These are phyloP conservation scores for Diorhabda carinulata DNA, from an alignment of 1,140 invertebrate species.

Conservation along the genomic window DNA sequence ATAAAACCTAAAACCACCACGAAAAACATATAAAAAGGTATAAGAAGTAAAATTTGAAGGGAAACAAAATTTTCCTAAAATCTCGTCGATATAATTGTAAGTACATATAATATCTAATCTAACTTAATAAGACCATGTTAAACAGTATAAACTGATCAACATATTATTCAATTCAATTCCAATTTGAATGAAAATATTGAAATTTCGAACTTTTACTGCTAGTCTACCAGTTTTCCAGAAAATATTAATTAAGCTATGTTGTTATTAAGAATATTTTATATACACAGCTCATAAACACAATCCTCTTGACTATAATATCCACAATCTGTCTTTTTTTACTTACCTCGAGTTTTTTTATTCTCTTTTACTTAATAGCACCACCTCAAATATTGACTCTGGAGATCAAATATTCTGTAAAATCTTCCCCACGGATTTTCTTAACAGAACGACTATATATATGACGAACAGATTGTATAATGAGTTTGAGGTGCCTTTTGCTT, in stretches of 20 bases:
- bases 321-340: slow-evolving; percentile 12
- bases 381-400: slow-evolving; percentile 25
- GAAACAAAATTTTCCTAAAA: too few species aligned
- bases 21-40: too few species aligned
- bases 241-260: not conserved
- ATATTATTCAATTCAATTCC: not conserved
- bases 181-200: not conserved
- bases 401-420: slow-evolving; percentile 29
- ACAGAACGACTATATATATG: slow-evolving; percentile 6
- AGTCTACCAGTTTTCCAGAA: not conserved
- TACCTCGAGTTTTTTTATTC: slow-evolving; percentile 15
- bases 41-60: too few species aligned
- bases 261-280: not conserved
- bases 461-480: slow-evolving; percentile 19
- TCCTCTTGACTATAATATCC: not conserved
- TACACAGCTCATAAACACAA: not conserved
- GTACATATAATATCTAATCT: not conserved
- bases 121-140: not conserved
- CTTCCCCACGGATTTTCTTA: slow-evolving; percentile 8
- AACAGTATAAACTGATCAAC: not conserved
- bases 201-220: too few species aligned
- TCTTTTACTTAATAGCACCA: slow-evolving; percentile 23
- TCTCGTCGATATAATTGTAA: too few species aligned
- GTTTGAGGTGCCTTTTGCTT: slow-evolving; percentile 20
- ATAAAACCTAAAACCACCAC: too few species aligned